Conservation (phyloP, 1,140 invertebrate species). For the Octopus sinensis region DNA sequence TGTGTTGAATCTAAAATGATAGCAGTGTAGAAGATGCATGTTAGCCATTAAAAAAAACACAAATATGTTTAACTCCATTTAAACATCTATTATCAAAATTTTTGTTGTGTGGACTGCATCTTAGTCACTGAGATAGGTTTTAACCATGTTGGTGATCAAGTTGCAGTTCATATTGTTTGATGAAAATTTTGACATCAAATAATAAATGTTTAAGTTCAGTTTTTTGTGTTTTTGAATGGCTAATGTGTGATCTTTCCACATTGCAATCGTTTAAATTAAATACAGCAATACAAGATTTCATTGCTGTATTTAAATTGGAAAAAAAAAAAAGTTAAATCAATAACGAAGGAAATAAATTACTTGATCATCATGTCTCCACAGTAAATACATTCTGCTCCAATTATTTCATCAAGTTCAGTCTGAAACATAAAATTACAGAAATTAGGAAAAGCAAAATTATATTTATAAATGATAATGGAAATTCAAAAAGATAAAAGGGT, state of each 20-base stretch:
- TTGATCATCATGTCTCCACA: slow-evolving; percentile 90
- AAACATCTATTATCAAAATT: too few species aligned
- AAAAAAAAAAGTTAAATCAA: not conserved
- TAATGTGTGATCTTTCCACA: not conserved
- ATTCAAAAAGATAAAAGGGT: too few species aligned
- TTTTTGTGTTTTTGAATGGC: not conserved
- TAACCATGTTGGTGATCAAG: too few species aligned
- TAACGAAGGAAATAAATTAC: slow-evolving; percentile 27
- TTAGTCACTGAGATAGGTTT: too few species aligned
- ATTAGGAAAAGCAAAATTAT: too few species aligned
- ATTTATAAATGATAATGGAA: not conserved
- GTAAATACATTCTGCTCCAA: slow-evolving; percentile 87
- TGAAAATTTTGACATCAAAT: too few species aligned
- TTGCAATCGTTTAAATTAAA: not conserved
- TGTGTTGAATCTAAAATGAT: too few species aligned
- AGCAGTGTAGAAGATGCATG: too few species aligned
- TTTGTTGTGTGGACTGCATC: too few species aligned
- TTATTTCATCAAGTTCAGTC: slow-evolving; percentile 81
- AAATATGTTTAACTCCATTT: too few species aligned
- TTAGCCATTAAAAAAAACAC: too few species aligned
- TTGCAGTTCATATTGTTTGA: too few species aligned
- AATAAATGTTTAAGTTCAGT: not conserved
- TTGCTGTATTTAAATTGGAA: not conserved
- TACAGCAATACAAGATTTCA: not conserved
- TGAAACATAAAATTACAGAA: slow-evolving; percentile 43